Conservation (phyloP, 2,113 vertebrate species). For the Cavia aperea region DNA sequence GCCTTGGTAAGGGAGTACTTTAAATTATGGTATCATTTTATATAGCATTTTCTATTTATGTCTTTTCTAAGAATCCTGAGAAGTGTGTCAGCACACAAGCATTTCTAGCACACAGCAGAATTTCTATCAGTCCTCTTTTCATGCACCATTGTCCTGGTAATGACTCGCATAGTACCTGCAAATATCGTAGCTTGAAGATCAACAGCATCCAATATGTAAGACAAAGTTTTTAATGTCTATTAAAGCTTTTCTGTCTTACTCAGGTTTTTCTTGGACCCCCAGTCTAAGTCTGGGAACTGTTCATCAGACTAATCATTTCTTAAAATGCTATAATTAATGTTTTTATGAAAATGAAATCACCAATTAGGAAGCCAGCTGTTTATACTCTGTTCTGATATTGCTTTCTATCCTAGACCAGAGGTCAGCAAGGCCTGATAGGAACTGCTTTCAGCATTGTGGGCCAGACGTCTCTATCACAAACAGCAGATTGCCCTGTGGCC, state of each 20-base stretch:
- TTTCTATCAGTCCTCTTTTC: background rate
- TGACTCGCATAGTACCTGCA: background rate
- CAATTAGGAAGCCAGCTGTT: background rate
- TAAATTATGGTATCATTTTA: background rate
- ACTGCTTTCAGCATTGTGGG: background rate
- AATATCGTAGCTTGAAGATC: background rate
- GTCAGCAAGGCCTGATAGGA: background rate
- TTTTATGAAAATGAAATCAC: constrained; percentile 12
- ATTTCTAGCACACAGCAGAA: background rate
- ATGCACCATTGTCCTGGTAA: background rate
- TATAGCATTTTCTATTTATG: background rate
- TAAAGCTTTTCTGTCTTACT: background rate
- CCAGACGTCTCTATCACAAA: background rate
- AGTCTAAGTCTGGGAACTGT: background rate
- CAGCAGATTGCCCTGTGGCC: background rate
- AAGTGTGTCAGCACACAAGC: background rate
- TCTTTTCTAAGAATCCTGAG: background rate
- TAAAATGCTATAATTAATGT: background rate
- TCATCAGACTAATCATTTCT: background rate
- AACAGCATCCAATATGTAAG: background rate
- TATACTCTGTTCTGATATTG: background rate
- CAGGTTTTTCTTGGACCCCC: background rate
- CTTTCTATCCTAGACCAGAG: background rate
- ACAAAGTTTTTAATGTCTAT: background rate
- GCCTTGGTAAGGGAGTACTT: background rate